Percentiles rank a stretch among this genome's conserved stretches.
These are phyloP conservation scores for Pomacea maculata DNA, from an alignment of 1,140 invertebrate genomes.

Conservation along the genomic window DNA sequence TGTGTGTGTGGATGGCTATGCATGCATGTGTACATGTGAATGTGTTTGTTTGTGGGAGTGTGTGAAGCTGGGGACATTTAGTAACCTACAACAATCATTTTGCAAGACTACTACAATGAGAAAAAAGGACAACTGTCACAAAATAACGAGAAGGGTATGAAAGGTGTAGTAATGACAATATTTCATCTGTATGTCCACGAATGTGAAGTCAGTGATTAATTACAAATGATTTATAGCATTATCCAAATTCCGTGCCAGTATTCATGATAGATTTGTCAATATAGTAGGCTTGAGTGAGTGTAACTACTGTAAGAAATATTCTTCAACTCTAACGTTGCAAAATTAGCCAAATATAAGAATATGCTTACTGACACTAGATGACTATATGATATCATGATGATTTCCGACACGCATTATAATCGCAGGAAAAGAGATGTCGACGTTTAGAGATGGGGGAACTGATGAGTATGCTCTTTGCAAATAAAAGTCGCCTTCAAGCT, in stretches of 20 bases:
- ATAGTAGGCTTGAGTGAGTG: too few species aligned
- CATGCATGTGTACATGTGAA: neutral
- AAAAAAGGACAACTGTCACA: neutral
- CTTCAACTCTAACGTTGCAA: too few species aligned
- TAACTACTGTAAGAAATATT: too few species aligned
- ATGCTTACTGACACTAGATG: too few species aligned
- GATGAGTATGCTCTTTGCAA: slow-evolving; percentile 39
- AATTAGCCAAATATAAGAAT: too few species aligned
- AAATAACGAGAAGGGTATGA: neutral
- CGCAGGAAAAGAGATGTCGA: slow-evolving; percentile 56
- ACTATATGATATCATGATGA: too few species aligned
- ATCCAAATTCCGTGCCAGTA: too few species aligned
- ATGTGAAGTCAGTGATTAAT: neutral
- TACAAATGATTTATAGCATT: too few species aligned
- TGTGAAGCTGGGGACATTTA: neutral
- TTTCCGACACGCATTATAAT: neutral
- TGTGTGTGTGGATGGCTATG: neutral
- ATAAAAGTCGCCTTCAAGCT: slow-evolving; percentile 37
- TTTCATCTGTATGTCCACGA: neutral
- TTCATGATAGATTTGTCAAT: too few species aligned
- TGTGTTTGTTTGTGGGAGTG: slow-evolving; percentile 4
- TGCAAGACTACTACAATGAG: neutral
- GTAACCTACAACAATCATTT: neutral
- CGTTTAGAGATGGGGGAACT: slow-evolving; percentile 51
- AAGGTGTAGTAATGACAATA: neutral